Base-by-base conservation (phyloP, 2,888 invertebrate species). In the Tridacna crocea region DNA sequence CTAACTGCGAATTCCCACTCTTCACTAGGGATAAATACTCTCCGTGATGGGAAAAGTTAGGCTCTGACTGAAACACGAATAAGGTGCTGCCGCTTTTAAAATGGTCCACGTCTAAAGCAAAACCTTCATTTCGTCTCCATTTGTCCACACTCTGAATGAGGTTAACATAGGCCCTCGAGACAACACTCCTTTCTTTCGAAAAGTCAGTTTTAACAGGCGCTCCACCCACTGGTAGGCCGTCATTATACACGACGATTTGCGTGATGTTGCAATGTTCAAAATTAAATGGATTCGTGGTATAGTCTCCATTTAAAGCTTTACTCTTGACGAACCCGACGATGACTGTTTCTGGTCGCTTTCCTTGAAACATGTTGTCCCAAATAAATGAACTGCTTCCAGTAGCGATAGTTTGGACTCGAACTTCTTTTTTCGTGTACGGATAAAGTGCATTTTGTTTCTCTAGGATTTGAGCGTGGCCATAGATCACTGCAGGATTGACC, bases 201-300 rank as follows among this genome's bases (percentile, higher is more conserved):
- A 82, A 82, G 47, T 75, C 82, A 46, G 82, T 24, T 66, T 85
- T 82, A 15, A 82, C 15, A 17, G 79, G 80, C 46, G 72, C 80
- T 12, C 84, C 84, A 22, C 80, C 77, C 10, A 82, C 84, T 12
- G 84, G 82, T 55, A 87, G 55, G 8, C 78, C 76, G 51, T 87
- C 80, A 4, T 55, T 58, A 51, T 80, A 87, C 51, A 87, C 70
- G 13, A 74, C 78, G 24, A 87, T 81, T 22, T 77, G 75, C 36
- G 68, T 75, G 19, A 87, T 61, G 36, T 72, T 26, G 55, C 77
- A 84, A 46, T 84, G 74, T 55, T 84, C 77, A 51, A 87, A 87
- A 68, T 83, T 79, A 72, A 80, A 87, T 13, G 83, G 87, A 60
- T 87, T 87, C 15, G 75, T 63, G n/a, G 65, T 75, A 60, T 80